Base-by-base conservation (phyloP, 2,888 invertebrate species). In the Hydropsyche betteni region DNA sequence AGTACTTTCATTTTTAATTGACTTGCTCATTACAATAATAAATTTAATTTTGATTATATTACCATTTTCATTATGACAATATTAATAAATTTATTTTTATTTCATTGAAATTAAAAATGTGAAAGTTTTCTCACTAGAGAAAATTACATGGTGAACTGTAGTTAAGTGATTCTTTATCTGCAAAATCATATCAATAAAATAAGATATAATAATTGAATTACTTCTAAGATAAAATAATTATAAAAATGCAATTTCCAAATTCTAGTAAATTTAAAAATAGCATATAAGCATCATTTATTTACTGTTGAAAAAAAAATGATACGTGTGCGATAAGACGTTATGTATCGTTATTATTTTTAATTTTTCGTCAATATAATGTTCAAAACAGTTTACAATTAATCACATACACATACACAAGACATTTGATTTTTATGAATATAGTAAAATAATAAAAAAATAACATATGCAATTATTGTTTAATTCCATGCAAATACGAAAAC, bases 121-220 rank as follows among this genome's bases (percentile, higher is more conserved):
- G 44, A 44, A 44, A 2, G 44, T 6, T 44, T 44, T 44, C 10
- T 44, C 44, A 44, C 10, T 44, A 44, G 44, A 10, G 44, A 44
- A 44, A 44, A 44, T 44, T 4, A 44, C 44, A 44, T 8, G 44
- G 44, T 44, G 44, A 44, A 44, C 44, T 44, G 10, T 44, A 44
- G 44, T 44, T 44, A 44, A 44, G 44, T 10, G 64, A 64, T 64
- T 58, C n/a, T 64, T 36, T 64, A 69, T 69, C 69, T 50, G 51
- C 44, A 69, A 51, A 69, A 51, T 69, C 69, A 69, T 69, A 69
- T 69, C 69, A 69, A 24, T 69, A 69, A 50, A 16, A 14, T 69
- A 69, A 69, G 69, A 69, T 69, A 38, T n/a, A 34, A n/a, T 38
- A 51, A 69, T 16, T 14, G 33, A 69, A 51, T 50, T n/a, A 69